A percentile compares a stretch with the other conserved stretches of the same genome.
These are phyloP conservation scores for Labeo rohita DNA, from an alignment of 2,113 vertebrate genomes.

Conservation along the genomic window DNA sequence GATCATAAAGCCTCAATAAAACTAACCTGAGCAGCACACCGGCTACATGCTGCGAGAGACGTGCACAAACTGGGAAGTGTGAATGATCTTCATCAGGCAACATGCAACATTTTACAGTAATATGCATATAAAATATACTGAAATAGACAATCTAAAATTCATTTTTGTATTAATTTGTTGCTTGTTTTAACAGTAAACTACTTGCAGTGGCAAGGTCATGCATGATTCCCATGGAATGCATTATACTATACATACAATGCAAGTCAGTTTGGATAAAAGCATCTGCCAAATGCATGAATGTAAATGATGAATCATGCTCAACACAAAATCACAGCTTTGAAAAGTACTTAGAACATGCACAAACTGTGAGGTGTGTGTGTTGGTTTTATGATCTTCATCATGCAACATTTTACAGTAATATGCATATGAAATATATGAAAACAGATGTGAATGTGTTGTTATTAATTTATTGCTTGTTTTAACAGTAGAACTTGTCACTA, in stretches of 20 bases:
- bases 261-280: too few species aligned
- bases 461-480: background rate
- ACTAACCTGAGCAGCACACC: slow-evolving; percentile 59
- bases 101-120: background rate
- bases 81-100: background rate
- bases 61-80: slow-evolving; percentile 49
- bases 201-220: too few species aligned
- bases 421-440: background rate
- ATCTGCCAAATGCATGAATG: too few species aligned
- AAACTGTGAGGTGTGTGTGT: slow-evolving; percentile 42
- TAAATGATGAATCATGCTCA: too few species aligned
- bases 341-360: slow-evolving; percentile 9
- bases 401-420: background rate
- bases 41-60: slow-evolving; percentile 58
- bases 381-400: background rate
- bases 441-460: background rate
- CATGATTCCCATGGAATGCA: too few species aligned
- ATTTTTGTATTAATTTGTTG: too few species aligned
- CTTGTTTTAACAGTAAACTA: too few species aligned
- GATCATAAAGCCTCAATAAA: slow-evolving; percentile 73
- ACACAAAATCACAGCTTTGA: too few species aligned
- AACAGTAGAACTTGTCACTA: background rate
- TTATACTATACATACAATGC: too few species aligned
- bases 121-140: background rate
- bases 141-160: background rate